Conservation (phyloP, 2,888 invertebrate genomes). For the Synanthedon andrenaeformis region DNA sequence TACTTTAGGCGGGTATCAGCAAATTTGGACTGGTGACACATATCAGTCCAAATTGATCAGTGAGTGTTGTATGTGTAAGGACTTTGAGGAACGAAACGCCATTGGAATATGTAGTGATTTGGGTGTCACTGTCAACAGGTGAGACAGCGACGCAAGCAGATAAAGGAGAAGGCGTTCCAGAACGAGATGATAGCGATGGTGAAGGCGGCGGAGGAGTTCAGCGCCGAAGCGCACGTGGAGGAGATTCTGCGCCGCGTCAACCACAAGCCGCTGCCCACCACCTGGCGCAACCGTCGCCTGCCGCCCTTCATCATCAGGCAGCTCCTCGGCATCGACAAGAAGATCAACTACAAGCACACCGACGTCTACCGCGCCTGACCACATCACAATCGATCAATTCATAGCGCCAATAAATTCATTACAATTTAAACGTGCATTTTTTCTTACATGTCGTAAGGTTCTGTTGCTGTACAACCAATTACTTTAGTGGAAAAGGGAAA, state of each 20-base stretch:
- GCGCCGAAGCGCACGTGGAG: constrained; percentile 78
- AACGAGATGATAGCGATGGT: constrained; percentile 76
- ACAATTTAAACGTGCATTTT: no score
- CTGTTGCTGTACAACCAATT: no score
- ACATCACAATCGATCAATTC: no score
- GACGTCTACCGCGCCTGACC: constrained; percentile 53
- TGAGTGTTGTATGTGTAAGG: no score
- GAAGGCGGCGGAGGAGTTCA: constrained; percentile 79
- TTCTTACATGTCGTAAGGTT: no score
- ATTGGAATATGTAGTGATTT: no score
- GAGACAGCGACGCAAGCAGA: constrained; percentile 76
- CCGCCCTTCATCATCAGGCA: constrained; percentile 77
- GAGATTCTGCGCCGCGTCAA: constrained; percentile 73
- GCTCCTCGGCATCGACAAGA: constrained; percentile 72
- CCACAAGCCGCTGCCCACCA: constrained; percentile 69
- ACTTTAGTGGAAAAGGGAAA: no score
- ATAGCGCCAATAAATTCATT: no score
- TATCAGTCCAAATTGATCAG: no score
- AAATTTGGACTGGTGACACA: no score
- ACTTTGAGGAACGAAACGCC: no score
- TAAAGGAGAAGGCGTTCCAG: constrained; percentile 84
- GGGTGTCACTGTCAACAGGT: constrained; percentile 38
- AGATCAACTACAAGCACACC: constrained; percentile 59
- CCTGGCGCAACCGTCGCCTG: constrained; percentile 72
- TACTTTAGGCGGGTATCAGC: no score